Evolutionary conservation across 2,797 vertebrate species (phyloP).

Genomic region (Sebastes steindachneri): DNA sequence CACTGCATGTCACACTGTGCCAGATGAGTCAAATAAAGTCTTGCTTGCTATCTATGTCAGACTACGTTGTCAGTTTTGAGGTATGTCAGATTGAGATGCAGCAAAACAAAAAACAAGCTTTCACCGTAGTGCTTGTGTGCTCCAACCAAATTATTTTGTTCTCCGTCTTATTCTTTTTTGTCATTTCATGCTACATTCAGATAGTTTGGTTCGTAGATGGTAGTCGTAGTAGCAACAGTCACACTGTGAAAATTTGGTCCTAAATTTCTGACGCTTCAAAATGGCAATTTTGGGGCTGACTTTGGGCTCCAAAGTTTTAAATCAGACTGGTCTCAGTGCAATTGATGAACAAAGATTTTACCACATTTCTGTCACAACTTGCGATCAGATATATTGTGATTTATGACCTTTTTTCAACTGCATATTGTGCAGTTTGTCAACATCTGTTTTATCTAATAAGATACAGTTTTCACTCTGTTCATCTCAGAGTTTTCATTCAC

Average conservation of each 20-base stretch:
- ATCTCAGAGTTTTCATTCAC: no score
- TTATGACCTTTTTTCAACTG: no score
- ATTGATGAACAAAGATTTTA: background rate
- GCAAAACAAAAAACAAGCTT: background rate
- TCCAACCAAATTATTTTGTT: no score
- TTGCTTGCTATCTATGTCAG: background rate
- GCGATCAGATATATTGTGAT: no score
- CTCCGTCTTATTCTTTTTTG: background rate
- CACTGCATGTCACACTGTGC: background rate
- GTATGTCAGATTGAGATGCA: background rate
- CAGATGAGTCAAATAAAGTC: background rate
- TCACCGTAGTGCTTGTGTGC: background rate
- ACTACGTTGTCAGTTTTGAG: background rate
- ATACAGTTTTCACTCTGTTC: no score
- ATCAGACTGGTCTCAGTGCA: fast-evolving
- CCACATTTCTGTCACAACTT: background rate
- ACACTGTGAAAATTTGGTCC: background rate
- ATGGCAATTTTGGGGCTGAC: no score
- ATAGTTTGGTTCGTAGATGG: background rate
- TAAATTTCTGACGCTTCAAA: background rate
- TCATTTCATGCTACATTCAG: background rate
- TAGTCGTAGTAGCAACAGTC: background rate
- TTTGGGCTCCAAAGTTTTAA: background rate
- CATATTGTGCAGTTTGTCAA: no score
- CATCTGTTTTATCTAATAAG: no score